These are phyloP conservation scores for Drosophila acutilabella DNA, from an alignment of 2,888 invertebrate genomes.

Conservation along the genomic window DNA sequence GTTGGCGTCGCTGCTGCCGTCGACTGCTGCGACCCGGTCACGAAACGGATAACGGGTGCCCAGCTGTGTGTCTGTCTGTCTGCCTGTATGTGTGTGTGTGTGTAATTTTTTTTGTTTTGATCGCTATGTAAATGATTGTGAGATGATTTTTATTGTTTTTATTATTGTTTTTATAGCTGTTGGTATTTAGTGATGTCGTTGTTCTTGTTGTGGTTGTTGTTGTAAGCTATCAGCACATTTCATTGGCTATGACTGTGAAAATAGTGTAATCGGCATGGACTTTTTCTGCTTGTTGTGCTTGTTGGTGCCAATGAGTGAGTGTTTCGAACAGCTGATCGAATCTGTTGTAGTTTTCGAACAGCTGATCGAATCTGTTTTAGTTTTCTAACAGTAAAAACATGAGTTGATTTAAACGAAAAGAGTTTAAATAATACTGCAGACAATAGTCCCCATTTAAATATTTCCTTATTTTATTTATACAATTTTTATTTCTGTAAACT, in stretches of 20 bases:
- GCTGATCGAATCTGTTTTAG: conserved; percentile 10
- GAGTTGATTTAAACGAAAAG: too few relatives aligned
- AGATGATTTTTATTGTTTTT: conserved; percentile 68
- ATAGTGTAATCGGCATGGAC: conserved; percentile 38
- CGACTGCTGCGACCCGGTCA: conserved; percentile 50
- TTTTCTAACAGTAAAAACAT: conserved; percentile 1
- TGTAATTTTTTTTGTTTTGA: conserved; percentile 61
- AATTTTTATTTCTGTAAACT: not conserved
- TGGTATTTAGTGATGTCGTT: conserved; percentile 41
- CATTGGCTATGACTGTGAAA: conserved; percentile 35
- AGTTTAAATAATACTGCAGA: too few relatives aligned
- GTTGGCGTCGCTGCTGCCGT: not conserved
- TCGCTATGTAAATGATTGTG: conserved; percentile 70
- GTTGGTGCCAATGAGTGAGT: conserved; percentile 10
- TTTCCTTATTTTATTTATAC: not conserved
- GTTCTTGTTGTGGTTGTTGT: conserved; percentile 11
- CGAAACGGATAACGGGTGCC: conserved; percentile 33
- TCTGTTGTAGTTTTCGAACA: not conserved
- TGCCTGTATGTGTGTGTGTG: conserved; percentile 1
- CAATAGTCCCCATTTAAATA: not conserved
- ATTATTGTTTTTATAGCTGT: conserved; percentile 55
- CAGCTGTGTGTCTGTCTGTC: conserved; percentile 29
- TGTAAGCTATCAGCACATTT: conserved; percentile 31
- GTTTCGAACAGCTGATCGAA: conserved; percentile 17
- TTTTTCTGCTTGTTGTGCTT: conserved; percentile 1